Evolutionary conservation across 2,113 vertebrate genomes (phyloP), one percentile per base, ranked within the genome.

Genomic region (Corynorhinus townsendii): DNA sequence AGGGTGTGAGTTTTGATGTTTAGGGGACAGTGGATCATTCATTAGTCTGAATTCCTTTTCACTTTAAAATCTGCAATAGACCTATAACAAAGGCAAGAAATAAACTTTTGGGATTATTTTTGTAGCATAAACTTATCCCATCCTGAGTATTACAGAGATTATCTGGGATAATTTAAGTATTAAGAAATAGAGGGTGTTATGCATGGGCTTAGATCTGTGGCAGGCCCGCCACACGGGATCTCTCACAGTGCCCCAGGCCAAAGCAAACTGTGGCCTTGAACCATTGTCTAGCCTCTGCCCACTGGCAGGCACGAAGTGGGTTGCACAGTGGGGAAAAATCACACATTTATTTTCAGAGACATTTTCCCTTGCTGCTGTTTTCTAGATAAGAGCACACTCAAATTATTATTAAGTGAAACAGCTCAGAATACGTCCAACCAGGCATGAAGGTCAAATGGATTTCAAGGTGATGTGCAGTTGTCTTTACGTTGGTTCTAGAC

Each of bases 241-340:
- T 94, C 49, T 92, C 64, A 40, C 76, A 84, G 91, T 45, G 43
- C 19, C 35, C 90, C 56, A 75, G 40, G 94, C 85, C 76, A 86
- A 12, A 86, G 40, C 68, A 86, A 35, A 72, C 72, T 64, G 45
- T 33, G 35, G 24, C 86, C 54, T 83, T 5, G 38, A 90, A 89
- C 59, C 84, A 94, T 68, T 81, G 83, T 80, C 79, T 38, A 49
- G 54, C 75, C 40, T 95, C 47, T 35, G 12, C 19, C 38, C 5
- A 0, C 71, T 28, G n/a, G 64, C 12, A 20, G 47, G 89, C 92
- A 76, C n/a, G 66, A 95, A 84, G n/a, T 1, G 24, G 76, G 30
- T 64, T 89, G 62, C 62, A 96, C 75, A 84, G 56, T 33, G 5
- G 47, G 54, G 24, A 64, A 14, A 64, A 64, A 64, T 11, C 12